Evolutionary conservation across 2,113 vertebrate species (phyloP), one percentile per base, ranked within the genome.

Genomic region (Trichomycterus rosablanca): DNA sequence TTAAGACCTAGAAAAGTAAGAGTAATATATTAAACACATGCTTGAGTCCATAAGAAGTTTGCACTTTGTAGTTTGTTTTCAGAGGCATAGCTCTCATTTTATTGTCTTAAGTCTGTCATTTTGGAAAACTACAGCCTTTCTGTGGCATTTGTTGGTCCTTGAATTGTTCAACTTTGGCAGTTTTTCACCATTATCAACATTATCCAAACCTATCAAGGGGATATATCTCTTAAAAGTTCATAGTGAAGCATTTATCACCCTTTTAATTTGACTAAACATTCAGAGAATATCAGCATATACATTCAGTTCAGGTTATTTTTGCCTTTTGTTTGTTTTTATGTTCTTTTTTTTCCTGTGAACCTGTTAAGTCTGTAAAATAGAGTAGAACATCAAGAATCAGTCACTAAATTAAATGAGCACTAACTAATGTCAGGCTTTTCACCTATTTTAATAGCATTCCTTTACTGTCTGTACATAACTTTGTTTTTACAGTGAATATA

Each of bases 1-100:
- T 50, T 68, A 73, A 61, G 45, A 35, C 16, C 9, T 66, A 44
- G 49, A 58, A 54, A 53, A 54, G 59, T 58, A 53, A 50, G 58
- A 68, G 71, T 63, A 65, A 73, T 73, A 65, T 73, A 73, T 65
- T 64, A 26, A 68, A 50, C 15, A 51, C 35, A 37, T 1, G 3
- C 40, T 70, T 18, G 32, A 28, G 39, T 59, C 63, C 53, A 34
- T 54, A 37, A 42, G 58, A 65, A 48, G 5, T 70, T 53, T 48
- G 63, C 67, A 74, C 72, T 63, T 74, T 70, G 71, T 51, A 48
- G 51, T 12, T 49, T 62, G 14, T 65, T 56, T 49, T 24, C 18
- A 40, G 57, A 34, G 39, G 57, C 52, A n/a, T 49, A n/a, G 51
- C 24, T 23, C 57, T 66, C 28, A 18, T 66, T 66, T 65, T 66